Evolutionary conservation across 1,140 invertebrate genomes (phyloP), one percentile per base, ranked within the genome.

Genomic region (Solen grandis): DNA sequence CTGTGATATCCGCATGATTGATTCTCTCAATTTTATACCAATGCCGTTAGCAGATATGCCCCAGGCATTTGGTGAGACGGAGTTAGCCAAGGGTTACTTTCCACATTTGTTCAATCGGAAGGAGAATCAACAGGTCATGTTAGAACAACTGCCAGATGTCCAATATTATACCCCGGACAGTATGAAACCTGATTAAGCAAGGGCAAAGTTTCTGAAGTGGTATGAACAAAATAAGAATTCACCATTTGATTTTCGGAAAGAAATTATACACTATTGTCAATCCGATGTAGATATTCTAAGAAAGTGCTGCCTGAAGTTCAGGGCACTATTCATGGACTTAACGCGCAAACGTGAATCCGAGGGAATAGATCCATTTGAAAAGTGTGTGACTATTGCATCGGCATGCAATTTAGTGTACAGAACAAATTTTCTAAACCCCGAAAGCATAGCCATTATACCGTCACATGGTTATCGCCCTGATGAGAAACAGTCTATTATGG

Each of bases 81-180:
- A 81, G 55, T 29, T 81, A 5, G 35, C 27, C 4, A 73, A 81
- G 38, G 69, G 78, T 10, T 81, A 73, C 41, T 81, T 81, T 60
- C 68, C 78, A 16, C 68, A 79, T 46, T 33, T 59, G 13, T 72
- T 59, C 46, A 72, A 66, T 54, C 70, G 22, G 31, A 25, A 22
- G 46, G 46, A 62, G 27, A 46, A 36, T 33, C 41, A 54, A 36
- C 29, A 3, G 25, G 25, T 52, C 8, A 46, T 69, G 14, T 27
- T 5, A 38, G 69, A 50, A 2, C 8, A n/a, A 14, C 66, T 52
- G 14, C 78, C 78, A 0, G 59, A 73, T 52, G 22, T 14, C 1
- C 0, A 14, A 1, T 65, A 65, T 14, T 81, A 74, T 19, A 25
- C 16, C 22, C 36, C 29, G 8, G 69, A 81, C 55, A 16, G 5